Base-by-base conservation (phyloP, 2,888 invertebrate species). In the Strigamia maritima region DNA sequence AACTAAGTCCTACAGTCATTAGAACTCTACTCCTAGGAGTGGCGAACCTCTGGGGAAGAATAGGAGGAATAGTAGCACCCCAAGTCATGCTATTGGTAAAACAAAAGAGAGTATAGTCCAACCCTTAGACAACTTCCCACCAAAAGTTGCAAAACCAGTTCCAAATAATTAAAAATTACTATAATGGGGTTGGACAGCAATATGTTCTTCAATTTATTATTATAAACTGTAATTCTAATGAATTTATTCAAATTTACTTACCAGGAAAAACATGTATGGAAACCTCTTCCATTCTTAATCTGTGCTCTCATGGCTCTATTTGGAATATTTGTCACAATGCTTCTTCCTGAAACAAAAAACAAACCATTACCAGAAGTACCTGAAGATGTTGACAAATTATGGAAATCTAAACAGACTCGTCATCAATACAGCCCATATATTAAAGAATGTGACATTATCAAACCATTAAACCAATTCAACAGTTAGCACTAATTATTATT, bases 41-140 rank as follows among this genome's bases (percentile, higher is more conserved):
- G 12, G 88, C 89, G 82, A 85, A 87, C 1, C 86, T 87, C 82
- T 86, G 87, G 82, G 87, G 87, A 8, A 84, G 88, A 81, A 83
- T 88, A n/a, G 89, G 88, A 1, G 87, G 87, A 77, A 84, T 89
- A 31, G 83, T 87, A 26, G 87, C 87, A 19, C 87, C 87, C 8
- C 86, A 87, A 82, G 83, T 85, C 49, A 81, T 77, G 40, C 80
- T 86, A 49, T 82, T 86, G 81, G 82, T 82, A 77, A 80, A 4
- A 35, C 7, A 35, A 35, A 35, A 31, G 7, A 7, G 7, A 31
- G 2, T 31, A 35, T 10, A 4, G 10, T 35, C 35, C 3, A 35
- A 35, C 35, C 35, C 7, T n/a, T n/a, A n/a, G n/a, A n/a, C n/a
- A n/a, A n/a, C n/a, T n/a, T n/a, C n/a, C n/a, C n/a, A n/a, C 22